Base-by-base conservation (phyloP, 2,113 vertebrate genomes). In the Sinocyclocheilus rhinocerous region DNA sequence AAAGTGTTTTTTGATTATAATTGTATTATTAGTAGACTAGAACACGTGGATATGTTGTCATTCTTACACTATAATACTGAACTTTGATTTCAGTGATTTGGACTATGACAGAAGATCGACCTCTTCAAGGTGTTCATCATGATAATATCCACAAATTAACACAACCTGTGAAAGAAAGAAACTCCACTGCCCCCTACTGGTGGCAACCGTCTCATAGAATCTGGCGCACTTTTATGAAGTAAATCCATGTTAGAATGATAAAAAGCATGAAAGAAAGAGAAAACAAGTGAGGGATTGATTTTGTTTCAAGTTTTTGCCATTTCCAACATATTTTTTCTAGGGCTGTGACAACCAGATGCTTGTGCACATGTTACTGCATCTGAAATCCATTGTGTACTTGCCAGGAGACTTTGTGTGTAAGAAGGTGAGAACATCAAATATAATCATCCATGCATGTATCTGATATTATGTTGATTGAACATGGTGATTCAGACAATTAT, bases 341-440 rank as follows among this genome's bases (percentile, higher is more conserved):
- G 97, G 97, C 11, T 99, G 97, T 76, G 98, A 99, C 86, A 95
- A 94, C 39, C 97, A 99, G 93, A 98, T 99, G 97, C 95, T 99
- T 83, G 96, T 96, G 55, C 97, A 99, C 91, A 96, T 99, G 94
- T 88, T 99, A 80, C 89, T 99, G 86, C 95, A 95, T 87, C 91
- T 99, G 86, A 98, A 97, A 93, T 97, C 97, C 50, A 96, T 96
- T 84, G 87, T 99, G 72, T 99, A 97, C 89, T 94, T 98, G 84
- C 97, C 97, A 6, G 97, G 98, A 90, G 97, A 99, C 91, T 98
- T 96, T 91, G 96, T 99, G 50, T 98, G 96, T 88, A 97, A 96
- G 93, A 97, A 96, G 94, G 96, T 97, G 75, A 96, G 92, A 29
- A 57, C 22, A 75, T 59, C 50, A 63, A 29, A 52, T 52, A 20